Conservation (phyloP, 2,113 vertebrate genomes). For the Engystomops pustulosus region DNA sequence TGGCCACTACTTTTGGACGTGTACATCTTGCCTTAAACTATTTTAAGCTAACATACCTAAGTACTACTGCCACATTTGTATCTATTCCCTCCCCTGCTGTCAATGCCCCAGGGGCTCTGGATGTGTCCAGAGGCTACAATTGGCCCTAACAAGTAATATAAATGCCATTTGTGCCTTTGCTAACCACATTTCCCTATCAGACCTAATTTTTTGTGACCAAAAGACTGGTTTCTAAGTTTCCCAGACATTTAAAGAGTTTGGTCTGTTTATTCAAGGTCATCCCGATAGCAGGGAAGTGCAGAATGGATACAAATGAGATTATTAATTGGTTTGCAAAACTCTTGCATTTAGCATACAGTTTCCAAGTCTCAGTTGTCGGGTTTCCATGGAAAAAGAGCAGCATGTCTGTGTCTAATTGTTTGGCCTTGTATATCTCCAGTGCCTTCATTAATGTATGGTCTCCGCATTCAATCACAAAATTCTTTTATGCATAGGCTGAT, state of each 20-base stretch:
- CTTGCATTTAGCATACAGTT: slow-evolving; percentile 27
- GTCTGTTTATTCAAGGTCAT: slow-evolving; percentile 21
- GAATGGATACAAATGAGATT: slow-evolving; percentile 48
- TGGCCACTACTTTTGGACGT: too few species aligned
- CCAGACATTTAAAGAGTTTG: slow-evolving; percentile 18
- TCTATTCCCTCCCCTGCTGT: not conserved
- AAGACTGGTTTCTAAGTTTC: not conserved
- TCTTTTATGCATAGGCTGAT: slow-evolving; percentile 39
- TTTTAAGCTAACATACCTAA: too few species aligned
- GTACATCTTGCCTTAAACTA: too few species aligned
- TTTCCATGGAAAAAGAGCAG: slow-evolving; percentile 25
- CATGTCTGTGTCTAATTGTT: slow-evolving; percentile 40
- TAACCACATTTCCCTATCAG: too few species aligned
- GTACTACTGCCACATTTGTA: too few species aligned
- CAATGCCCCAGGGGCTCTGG: not conserved
- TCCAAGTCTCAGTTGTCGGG: slow-evolving; percentile 25
- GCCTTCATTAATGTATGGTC: slow-evolving; percentile 44
- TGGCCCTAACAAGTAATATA: not conserved
- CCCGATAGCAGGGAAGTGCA: slow-evolving; percentile 1
- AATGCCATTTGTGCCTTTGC: too few species aligned
- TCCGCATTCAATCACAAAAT: slow-evolving; percentile 39
- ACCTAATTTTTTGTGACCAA: too few species aligned
- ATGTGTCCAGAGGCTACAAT: not conserved
- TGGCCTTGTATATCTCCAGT: slow-evolving; percentile 52
- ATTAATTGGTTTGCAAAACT: slow-evolving; percentile 45